These are phyloP conservation scores for Pharmacophagus antenor DNA, from an alignment of 2,888 invertebrate species.

Conservation along the genomic window DNA sequence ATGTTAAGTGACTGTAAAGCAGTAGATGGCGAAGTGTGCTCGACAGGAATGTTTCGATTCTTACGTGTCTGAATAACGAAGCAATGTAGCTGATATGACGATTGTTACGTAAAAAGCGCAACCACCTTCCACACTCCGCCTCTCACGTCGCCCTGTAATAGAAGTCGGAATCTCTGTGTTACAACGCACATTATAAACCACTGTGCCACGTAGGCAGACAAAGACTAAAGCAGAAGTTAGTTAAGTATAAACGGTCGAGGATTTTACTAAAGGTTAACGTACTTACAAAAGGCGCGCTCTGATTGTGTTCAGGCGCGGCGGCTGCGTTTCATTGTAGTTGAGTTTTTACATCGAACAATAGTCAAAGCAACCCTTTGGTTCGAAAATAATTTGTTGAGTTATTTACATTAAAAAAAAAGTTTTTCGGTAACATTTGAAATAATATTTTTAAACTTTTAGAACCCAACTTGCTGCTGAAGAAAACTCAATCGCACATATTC, in stretches of 20 bases:
- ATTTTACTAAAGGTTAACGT: not conserved
- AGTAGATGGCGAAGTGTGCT: too few species aligned
- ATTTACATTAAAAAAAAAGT: not conserved
- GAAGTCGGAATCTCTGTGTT: too few species aligned
- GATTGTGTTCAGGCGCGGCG: not conserved
- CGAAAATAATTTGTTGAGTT: conserved; percentile 1
- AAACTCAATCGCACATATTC: too few species aligned
- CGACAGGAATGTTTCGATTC: too few species aligned
- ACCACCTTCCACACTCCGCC: too few species aligned
- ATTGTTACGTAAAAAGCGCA: too few species aligned
- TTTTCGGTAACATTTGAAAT: not conserved
- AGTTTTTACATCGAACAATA: conserved; percentile 1
- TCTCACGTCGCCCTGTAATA: too few species aligned
- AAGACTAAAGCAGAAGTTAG: not conserved
- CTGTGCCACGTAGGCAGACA: too few species aligned
- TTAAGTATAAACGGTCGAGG: not conserved
- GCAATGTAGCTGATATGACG: too few species aligned
- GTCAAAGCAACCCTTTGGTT: not conserved
- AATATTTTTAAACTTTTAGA: not conserved
- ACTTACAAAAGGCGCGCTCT: not conserved
- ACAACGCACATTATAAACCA: too few species aligned
- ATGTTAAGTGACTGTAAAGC: too few species aligned
- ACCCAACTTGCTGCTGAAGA: not conserved
- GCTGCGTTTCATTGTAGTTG: not conserved
- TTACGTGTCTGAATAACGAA: too few species aligned